phyloP scores from a whole-genome alignment of 1,140 invertebrate genomes.

The Halesus radiatus region DNA sequence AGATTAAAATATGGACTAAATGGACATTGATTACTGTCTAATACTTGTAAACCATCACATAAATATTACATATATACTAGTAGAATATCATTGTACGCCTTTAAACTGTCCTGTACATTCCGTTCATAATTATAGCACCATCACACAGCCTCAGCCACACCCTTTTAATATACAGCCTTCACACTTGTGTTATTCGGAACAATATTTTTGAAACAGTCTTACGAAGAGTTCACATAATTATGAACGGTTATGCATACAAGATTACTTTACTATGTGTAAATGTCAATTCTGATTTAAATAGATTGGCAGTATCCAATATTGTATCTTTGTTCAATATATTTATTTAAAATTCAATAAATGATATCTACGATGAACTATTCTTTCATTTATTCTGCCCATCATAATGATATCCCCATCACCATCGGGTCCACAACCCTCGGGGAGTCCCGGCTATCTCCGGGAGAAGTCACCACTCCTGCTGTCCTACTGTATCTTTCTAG shows the following conservation, averaged over 20 bases:
- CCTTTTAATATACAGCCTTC: too few relatives aligned
- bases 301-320: slow-evolving; percentile 36
- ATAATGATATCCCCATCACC: neutral
- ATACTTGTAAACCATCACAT: slow-evolving; percentile 16
- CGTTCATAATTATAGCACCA: slow-evolving; percentile 24
- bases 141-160: neutral
- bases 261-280: slow-evolving; percentile 6
- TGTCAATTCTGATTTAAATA: slow-evolving; percentile 25
- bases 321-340: slow-evolving; percentile 39
- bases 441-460: too few relatives aligned
- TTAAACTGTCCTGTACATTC: slow-evolving; percentile 11
- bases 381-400: neutral
- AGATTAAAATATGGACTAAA: neutral
- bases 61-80: neutral
- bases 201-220: too few relatives aligned
- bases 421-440: too few relatives aligned
- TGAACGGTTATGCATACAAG: neutral
- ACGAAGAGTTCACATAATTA: neutral
- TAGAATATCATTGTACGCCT: slow-evolving; percentile 20
- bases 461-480: too few relatives aligned
- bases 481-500: too few relatives aligned
- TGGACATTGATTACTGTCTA: neutral
- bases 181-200: too few relatives aligned
- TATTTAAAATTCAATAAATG: slow-evolving; percentile 33
- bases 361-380: slow-evolving; percentile 16